Evolutionary conservation across 2,888 invertebrate species (phyloP).

Genomic region (Dione juno): DNA sequence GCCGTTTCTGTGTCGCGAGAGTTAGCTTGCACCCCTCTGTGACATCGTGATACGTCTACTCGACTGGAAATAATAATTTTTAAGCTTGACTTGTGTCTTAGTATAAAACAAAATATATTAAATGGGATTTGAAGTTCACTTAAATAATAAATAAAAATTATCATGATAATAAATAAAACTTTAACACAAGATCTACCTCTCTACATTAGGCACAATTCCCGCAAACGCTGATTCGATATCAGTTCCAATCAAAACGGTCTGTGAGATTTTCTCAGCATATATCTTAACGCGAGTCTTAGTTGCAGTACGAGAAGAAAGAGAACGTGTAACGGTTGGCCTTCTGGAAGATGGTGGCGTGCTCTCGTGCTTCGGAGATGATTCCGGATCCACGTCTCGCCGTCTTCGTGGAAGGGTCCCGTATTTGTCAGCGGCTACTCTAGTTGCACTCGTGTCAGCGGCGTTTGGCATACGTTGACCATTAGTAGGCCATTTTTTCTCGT

Average conservation of each 20-base stretch:
- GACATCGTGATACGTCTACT: conserved; percentile 75
- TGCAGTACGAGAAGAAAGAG: conserved; percentile 69
- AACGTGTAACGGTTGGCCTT: conserved; percentile 71
- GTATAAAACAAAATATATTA: no score
- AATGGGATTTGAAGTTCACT: no score
- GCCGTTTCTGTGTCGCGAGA: conserved; percentile 86
- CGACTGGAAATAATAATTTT: conserved; percentile 52
- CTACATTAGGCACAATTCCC: conserved; percentile 81
- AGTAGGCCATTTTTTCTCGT: conserved; percentile 89
- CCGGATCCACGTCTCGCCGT: conserved; percentile 86
- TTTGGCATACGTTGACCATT: conserved; percentile 71
- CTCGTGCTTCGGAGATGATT: conserved; percentile 79
- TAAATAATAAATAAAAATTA: no score
- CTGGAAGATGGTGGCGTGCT: conserved; percentile 66
- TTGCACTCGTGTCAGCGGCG: conserved; percentile 63
- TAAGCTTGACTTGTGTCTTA: no score
- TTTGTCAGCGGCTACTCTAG: conserved; percentile 85
- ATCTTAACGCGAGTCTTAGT: conserved; percentile 84
- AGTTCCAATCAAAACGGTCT: conserved; percentile 88
- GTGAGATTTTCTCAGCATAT: conserved; percentile 90
- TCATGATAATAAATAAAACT: background rate
- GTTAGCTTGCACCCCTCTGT: conserved; percentile 86
- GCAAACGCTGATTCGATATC: conserved; percentile 89
- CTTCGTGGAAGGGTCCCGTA: conserved; percentile 91
- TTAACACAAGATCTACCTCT: conserved; percentile 57